Evolutionary conservation across 2,888 invertebrate genomes (phyloP), one percentile per base, ranked within the genome.

Genomic region (Falcaria lacertinaria): DNA sequence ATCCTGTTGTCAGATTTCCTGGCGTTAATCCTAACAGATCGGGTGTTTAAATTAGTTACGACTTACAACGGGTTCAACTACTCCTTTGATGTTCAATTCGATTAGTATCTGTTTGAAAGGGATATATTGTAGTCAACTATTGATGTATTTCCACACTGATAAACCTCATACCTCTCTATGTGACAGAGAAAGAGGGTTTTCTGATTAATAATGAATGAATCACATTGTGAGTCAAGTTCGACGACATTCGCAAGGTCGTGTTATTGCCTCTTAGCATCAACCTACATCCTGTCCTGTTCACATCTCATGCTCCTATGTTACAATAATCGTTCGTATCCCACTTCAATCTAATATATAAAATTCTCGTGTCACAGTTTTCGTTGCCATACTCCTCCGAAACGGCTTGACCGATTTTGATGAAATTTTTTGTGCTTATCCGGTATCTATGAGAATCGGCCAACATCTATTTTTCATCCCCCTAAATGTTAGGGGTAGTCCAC

Each of bases 1-100:
- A 84, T 87, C 87, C 87, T 87, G 87, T 78, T 76, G 80, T 83
- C 75, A 73, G 79, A 79, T 83, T 81, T 80, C 78, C 79, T 77
- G 73, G 71, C 74, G 76, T 79, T 83, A 79, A 82, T 83, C 79
- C 76, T 73, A n/a, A 64, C 66, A 60, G 62, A 70, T 78, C 69
- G 64, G 54, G 60, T 72, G 72, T 74, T 74, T 75, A 75, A 79
- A 75, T 80, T 75, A 75, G 76, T 80, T 70, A 72, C 69, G 64
- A 70, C 60, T 80, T 69, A 72, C 69, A 64, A 70, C 60, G 65
- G 52, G 59, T 64, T 69, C 57, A 55, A 52, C 59, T 64, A 39
- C 51, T 54, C 54, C 75, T 80, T 82, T 82, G 82, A 82, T 71
- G 73, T 74, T 65, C 69, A 65, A 75, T 71, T 63, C 53, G 64